These are phyloP conservation scores for Eidolon helvum DNA, from an alignment of 2,113 vertebrate species.

Conservation along the genomic window DNA sequence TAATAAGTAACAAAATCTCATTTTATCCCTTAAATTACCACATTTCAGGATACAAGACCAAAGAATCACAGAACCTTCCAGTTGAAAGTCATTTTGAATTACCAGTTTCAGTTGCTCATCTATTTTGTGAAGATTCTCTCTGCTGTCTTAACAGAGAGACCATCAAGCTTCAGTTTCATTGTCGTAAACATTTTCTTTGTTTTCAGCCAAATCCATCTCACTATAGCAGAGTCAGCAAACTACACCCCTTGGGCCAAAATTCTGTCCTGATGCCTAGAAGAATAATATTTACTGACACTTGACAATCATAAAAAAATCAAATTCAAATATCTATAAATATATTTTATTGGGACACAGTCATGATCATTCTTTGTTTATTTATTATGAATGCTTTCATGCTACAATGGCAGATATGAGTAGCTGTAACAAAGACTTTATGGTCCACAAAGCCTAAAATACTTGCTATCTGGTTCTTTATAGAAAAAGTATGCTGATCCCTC, in stretches of 20 bases:
- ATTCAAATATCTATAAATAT: not conserved
- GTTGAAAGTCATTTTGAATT: not conserved
- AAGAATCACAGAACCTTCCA: not conserved
- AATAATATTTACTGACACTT: not conserved
- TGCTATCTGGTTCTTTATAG: not conserved
- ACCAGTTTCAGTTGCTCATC: not conserved
- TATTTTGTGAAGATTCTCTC: not conserved
- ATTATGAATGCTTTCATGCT: not conserved
- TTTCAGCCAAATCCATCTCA: not conserved
- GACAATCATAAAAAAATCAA: not conserved
- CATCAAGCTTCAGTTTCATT: not conserved
- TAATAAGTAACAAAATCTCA: not conserved
- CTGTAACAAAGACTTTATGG: not conserved
- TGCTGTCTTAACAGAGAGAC: not conserved
- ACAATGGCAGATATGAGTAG: not conserved
- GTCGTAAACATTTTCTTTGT: not conserved
- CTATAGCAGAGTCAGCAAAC: not conserved
- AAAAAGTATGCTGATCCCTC: not conserved
- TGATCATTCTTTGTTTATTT: not conserved
- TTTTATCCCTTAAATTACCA: not conserved
- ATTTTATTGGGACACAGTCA: not conserved
- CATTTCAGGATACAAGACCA: not conserved
- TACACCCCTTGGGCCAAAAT: not conserved
- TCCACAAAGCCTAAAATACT: not conserved
- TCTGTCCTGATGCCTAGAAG: not conserved